phyloP scores from a whole-genome alignment of 2,113 vertebrate species.

The Callorhinus ursinus region DNA sequence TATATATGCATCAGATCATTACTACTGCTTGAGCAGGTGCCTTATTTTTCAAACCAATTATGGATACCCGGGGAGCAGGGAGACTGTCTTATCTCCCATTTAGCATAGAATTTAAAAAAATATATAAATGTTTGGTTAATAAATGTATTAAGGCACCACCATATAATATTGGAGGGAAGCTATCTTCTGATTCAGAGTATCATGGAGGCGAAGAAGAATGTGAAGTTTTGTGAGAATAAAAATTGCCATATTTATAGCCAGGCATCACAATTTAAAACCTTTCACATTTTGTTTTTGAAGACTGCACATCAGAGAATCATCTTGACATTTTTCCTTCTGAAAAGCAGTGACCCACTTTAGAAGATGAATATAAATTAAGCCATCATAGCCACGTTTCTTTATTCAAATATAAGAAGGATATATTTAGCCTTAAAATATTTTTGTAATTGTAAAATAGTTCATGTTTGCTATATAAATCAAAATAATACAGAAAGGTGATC shows the following conservation, averaged over 20 bases:
- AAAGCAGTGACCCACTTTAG: not conserved
- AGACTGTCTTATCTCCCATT: not conserved
- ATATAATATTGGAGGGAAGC: not conserved
- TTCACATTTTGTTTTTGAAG: not conserved
- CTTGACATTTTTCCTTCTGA: not conserved
- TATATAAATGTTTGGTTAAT: not conserved
- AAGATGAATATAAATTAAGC: conserved; percentile 4
- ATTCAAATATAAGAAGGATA: conserved; percentile 4
- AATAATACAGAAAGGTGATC: not conserved
- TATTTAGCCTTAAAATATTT: not conserved
- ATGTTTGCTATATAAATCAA: not conserved
- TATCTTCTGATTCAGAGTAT: not conserved
- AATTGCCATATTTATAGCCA: not conserved
- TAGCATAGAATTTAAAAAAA: not conserved
- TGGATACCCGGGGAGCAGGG: not conserved
- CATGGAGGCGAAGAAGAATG: not conserved
- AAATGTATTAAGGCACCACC: not conserved
- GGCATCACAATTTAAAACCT: not conserved
- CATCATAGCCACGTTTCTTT: not conserved
- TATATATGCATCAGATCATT: not conserved
- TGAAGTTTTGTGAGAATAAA: not conserved
- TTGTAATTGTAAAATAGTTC: not conserved
- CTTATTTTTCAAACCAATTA: not conserved
- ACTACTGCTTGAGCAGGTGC: not conserved
- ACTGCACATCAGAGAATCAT: not conserved